Base-by-base conservation (phyloP, 1,140 invertebrate species). In the Procambarus virginalis region DNA sequence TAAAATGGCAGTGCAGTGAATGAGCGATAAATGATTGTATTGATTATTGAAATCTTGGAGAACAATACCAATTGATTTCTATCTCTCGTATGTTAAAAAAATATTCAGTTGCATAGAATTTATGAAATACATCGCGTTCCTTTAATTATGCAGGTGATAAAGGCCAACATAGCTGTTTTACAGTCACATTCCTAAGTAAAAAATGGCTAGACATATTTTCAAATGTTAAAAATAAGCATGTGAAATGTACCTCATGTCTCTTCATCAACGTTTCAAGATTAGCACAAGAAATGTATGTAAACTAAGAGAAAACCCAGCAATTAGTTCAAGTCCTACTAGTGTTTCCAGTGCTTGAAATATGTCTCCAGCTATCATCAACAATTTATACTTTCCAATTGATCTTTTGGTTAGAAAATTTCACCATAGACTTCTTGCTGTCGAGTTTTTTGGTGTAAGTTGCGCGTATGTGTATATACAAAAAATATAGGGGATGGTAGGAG, bases 21-120 rank as follows among this genome's bases (percentile, higher is more conserved):
- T 70, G 68, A 70, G 68, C 68, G 68, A 70, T 34, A 64, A 64
- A 64, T 70, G 68, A 70, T 70, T 70, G 68, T 70, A 17, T 68
- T 20, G 5, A n/a, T 70, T 70, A 70, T 22, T 70, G 4, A 22
- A 70, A 17, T 22, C 20, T 34, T 3, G 2, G 17, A 34, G 5
- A 22, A n/a, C n/a, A 70, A 17, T 17, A 22, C 68, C 68, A 22
- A 70, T 6, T 70, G 68, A 22, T 70, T n/a, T 68, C 34, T 70
- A 70, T 3, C 68, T 22, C 6, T 70, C 22, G n/a, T 70, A 70
- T 34, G 64, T 68, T 20, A 17, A 22, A 17, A 34, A 70, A n/a
- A 22, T 6, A 17, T 34, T 70, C 4, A 6, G 22, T 70, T 70
- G 68, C 68, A 70, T 70, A 70, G 20, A 70, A 22, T 70, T 70